Percentiles rank a stretch among this genome's conserved stretches.
Evolutionary conservation across 2,113 vertebrate species (phyloP).

Genomic region (Gulo gulo): DNA sequence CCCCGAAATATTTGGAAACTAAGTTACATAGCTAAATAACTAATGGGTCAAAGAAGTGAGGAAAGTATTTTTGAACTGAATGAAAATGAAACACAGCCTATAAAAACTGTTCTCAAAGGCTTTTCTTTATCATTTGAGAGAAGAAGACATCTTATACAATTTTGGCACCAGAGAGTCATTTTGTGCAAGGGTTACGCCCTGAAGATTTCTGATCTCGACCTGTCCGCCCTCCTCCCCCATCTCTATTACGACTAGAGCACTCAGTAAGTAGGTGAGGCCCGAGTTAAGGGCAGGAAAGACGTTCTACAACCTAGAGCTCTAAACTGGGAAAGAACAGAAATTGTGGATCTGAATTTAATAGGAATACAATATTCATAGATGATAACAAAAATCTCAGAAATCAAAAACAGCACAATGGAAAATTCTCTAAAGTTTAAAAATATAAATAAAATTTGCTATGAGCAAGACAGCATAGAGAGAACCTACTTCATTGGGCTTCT

Average conservation of each 20-base stretch:
- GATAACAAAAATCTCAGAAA: not conserved
- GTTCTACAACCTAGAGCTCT: not conserved
- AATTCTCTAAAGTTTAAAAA: not conserved
- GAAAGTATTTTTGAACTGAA: not conserved
- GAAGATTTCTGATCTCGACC: not conserved
- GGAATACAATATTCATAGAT: not conserved
- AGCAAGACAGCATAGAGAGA: not conserved
- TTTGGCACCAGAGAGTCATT: not conserved
- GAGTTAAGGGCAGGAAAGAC: not conserved
- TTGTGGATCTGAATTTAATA: not conserved
- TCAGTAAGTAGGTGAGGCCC: not conserved
- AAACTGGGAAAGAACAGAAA: not conserved
- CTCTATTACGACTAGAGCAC: not conserved
- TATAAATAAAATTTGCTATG: not conserved
- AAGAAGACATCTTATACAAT: not conserved
- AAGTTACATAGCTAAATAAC: not conserved
- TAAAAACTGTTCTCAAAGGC: not conserved
- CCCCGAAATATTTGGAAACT: not conserved
- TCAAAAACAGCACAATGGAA: not conserved
- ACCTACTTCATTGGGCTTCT: not conserved
- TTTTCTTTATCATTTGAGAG: not conserved
- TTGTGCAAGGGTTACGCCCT: not conserved
- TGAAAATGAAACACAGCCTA: not conserved
- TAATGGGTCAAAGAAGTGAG: not conserved
- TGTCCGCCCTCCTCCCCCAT: not conserved